Conservation (phyloP, 2,797 vertebrate genomes). For the Propithecus perrieri region DNA sequence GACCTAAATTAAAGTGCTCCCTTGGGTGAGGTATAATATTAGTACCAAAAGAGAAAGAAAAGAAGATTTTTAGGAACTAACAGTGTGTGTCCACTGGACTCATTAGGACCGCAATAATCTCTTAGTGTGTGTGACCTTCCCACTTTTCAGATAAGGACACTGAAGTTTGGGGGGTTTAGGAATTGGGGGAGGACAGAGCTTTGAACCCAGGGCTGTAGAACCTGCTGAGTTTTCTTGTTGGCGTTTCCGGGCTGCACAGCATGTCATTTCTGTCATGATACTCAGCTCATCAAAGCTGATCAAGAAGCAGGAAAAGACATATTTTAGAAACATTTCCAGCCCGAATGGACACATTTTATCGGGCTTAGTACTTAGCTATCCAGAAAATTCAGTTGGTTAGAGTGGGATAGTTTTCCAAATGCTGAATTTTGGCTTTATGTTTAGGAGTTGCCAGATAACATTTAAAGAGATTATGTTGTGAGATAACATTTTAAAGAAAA, state of each 20-base stretch:
- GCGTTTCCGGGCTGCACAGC: background rate
- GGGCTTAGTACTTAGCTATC: background rate
- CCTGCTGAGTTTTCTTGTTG: background rate
- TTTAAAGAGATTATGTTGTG: background rate
- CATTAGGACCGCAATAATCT: background rate
- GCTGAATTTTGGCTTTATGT: background rate
- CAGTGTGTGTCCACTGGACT: background rate
- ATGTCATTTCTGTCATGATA: background rate
- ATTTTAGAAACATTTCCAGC: background rate
- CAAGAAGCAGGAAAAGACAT: background rate
- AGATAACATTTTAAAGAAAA: background rate
- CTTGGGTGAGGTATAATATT: background rate
- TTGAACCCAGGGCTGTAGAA: background rate
- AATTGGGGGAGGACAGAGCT: background rate
- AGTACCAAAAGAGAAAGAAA: background rate
- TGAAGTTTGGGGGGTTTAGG: background rate
- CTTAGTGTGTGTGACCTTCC: background rate
- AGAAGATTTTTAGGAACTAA: background rate
- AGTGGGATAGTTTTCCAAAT: background rate
- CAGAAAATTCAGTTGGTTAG: background rate
- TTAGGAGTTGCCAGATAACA: background rate
- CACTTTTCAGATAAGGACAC: background rate
- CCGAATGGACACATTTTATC: background rate
- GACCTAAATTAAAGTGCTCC: background rate
- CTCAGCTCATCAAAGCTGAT: background rate